A percentile compares a stretch with the other conserved stretches of the same genome.
Evolutionary conservation across 2,888 invertebrate genomes (phyloP).

Genomic region (Clivina fossor): DNA sequence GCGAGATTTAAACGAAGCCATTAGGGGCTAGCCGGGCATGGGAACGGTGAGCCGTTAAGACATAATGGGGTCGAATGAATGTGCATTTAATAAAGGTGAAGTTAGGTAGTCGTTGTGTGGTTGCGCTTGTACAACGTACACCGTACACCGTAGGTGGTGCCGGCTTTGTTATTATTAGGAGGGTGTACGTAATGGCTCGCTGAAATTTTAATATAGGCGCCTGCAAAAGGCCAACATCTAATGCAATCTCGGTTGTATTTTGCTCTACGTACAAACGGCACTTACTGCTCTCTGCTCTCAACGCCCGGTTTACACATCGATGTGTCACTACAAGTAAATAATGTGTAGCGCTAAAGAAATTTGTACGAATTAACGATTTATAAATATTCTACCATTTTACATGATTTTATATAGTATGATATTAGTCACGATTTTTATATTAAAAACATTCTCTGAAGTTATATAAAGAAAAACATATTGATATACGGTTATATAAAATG

Average conservation of each 20-base stretch:
- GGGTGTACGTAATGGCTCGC: slow-evolving; percentile 24
- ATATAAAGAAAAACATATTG: too few relatives aligned
- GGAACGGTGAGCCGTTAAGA: slow-evolving; percentile 24
- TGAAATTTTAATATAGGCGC: slow-evolving; percentile 30
- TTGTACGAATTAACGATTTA: too few relatives aligned
- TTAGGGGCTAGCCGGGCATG: slow-evolving; percentile 3
- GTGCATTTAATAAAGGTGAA: slow-evolving; percentile 34
- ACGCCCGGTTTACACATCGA: too few relatives aligned
- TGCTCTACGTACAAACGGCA: too few relatives aligned
- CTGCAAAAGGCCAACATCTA: slow-evolving; percentile 12
- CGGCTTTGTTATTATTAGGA: slow-evolving; percentile 17
- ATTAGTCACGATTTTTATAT: too few relatives aligned
- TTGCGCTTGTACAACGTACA: background rate
- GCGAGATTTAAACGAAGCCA: background rate
- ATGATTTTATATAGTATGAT: too few relatives aligned
- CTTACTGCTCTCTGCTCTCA: too few relatives aligned
- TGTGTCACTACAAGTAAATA: too few relatives aligned
- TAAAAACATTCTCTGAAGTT: too few relatives aligned
- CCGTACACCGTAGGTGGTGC: background rate
- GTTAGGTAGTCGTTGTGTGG: slow-evolving; percentile 7
- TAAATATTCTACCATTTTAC: too few relatives aligned
- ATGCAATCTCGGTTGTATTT: slow-evolving; percentile 14
- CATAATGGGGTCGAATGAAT: slow-evolving; percentile 32
- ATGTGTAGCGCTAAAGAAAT: too few relatives aligned
- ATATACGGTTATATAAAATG: too few relatives aligned